phyloP scores from a whole-genome alignment of 2,113 vertebrate species.

The Dipodomys spectabilis region DNA sequence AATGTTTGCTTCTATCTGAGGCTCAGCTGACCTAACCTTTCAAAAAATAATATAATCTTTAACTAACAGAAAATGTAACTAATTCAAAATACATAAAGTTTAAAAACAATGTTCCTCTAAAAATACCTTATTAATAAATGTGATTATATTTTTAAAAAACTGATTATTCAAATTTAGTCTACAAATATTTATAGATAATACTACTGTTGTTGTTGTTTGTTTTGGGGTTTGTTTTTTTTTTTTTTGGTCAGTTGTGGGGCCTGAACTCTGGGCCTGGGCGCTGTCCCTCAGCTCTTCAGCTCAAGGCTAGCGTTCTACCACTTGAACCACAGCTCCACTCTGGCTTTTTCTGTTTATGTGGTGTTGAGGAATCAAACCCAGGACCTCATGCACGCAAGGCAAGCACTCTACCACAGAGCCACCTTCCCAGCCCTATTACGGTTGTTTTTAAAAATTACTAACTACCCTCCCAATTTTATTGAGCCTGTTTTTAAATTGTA shows the following conservation, averaged over 20 bases:
- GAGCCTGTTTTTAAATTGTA: slow-evolving; percentile 34
- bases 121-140: background rate
- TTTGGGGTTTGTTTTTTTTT: too few relatives aligned
- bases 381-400: too few relatives aligned
- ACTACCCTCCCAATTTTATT: background rate
- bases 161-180: background rate
- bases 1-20: background rate
- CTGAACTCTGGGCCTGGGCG: too few relatives aligned
- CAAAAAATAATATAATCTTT: background rate
- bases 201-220: background rate
- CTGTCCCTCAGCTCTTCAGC: too few relatives aligned
- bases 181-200: slow-evolving; percentile 9
- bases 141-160: background rate
- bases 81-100: slow-evolving; percentile 7
- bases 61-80: background rate
- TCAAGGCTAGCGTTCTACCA: too few relatives aligned
- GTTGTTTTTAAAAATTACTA: slow-evolving; percentile 35
- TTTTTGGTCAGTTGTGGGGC: too few relatives aligned
- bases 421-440: too few relatives aligned
- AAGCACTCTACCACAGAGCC: too few relatives aligned
- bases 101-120: background rate
- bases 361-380: too few relatives aligned
- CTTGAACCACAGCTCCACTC: too few relatives aligned
- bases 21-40: background rate
- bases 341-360: too few relatives aligned